Evolutionary conservation across 2,888 invertebrate species (phyloP), one percentile per base, ranked within the genome.

Genomic region (Busseola fusca): DNA sequence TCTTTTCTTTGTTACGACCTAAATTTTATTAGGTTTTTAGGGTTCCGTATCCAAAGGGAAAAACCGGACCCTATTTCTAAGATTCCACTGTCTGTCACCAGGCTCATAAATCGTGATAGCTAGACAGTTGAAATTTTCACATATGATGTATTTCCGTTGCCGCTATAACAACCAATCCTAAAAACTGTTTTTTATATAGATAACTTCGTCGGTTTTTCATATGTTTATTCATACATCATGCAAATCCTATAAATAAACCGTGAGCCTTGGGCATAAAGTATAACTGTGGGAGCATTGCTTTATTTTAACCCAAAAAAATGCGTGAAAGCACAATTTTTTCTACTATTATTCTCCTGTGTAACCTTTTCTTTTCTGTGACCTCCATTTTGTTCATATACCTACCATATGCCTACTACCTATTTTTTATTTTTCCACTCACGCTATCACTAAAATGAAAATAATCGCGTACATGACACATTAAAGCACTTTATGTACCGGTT

Each of bases 401-500:
- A n/a, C n/a, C n/a, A n/a, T n/a, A n/a, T n/a, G n/a, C n/a, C n/a
- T n/a, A n/a, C 0, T 42, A 27, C 0, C 0, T 10, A 27, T 50
- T 25, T 18, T 21, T 30, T 16, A 4, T 50, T 21, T 27, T 3
- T 30, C 34, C 42, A 18, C n/a, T 27, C 5, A 4, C n/a, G 25
- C 12, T 30, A n/a, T 58, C 12, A 7, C 12, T 42, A 30, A 75
- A 64, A 54, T n/a, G 37, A 45, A 21, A 77, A 59, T 34, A 56
- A 45, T 52, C 27, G 12, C 4, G 21, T 50, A 60, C 40, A 52
- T 69, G 14, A 60, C 34, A 60, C 27, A 60, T 66, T 67, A 56
- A 5, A 60, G 27, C 34, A 58, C 45, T 72, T 57, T 57, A 50
- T 70, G 76, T 73, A 76, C 50, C 34, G 34, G 5, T 34, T 34